Evolutionary conservation across 2,797 vertebrate species (phyloP).

Genomic region (Alfaro cultratus): DNA sequence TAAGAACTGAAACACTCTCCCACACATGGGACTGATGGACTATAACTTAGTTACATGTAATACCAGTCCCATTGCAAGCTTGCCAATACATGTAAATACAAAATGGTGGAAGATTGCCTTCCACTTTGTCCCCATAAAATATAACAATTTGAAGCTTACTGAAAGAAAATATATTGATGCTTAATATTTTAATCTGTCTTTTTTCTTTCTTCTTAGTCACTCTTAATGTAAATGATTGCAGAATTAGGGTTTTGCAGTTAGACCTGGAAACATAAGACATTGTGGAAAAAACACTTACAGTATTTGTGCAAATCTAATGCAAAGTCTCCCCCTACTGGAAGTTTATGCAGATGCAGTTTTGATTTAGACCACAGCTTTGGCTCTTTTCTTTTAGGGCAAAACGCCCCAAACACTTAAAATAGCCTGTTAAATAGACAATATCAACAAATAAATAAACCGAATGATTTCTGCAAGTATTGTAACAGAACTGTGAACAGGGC

Average conservation of each 20-base stretch:
- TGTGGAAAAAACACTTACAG: neutral
- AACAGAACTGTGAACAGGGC: neutral
- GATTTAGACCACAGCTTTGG: neutral
- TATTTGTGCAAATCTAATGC: conserved; percentile 10
- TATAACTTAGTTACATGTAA: conserved; percentile 40
- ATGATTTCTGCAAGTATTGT: neutral
- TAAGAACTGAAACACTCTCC: conserved; percentile 48
- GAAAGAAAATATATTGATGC: neutral
- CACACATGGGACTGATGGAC: conserved; percentile 54
- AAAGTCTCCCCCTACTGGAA: conserved; percentile 52
- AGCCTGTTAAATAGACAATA: neutral
- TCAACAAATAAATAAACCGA: neutral
- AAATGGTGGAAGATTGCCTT: conserved; percentile 4
- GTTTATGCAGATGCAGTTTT: rapidly evolving
- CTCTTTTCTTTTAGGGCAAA: neutral
- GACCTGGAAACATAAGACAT: neutral
- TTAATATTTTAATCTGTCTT: neutral
- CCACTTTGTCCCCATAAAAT: neutral
- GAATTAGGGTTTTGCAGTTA: neutral
- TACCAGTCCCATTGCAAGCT: conserved; percentile 10
- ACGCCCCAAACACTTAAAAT: neutral
- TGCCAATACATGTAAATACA: conserved; percentile 1
- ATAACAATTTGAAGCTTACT: neutral
- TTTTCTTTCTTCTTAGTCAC: neutral
- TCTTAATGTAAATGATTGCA: neutral